Evolutionary conservation across 2,888 invertebrate genomes (phyloP).

Genomic region (Apamea sordens): DNA sequence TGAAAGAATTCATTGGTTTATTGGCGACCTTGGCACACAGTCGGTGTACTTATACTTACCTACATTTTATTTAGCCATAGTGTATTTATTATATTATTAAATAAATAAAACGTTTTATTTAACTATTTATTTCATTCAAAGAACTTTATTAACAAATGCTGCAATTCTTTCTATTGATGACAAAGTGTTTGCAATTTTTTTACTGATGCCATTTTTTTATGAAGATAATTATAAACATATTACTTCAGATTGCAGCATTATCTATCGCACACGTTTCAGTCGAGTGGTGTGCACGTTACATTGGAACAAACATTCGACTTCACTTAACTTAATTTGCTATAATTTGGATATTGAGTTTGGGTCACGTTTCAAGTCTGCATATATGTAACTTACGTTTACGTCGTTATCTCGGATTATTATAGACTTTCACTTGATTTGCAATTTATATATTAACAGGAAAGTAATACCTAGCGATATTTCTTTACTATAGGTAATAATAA

Average conservation of each 20-base stretch:
- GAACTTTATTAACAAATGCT: conserved; percentile 4
- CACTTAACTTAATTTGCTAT: conserved; percentile 36
- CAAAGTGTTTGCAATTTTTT: conserved; percentile 15
- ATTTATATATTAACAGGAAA: conserved; percentile 12
- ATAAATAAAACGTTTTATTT: not conserved
- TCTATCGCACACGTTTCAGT: conserved; percentile 39
- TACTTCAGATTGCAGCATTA: conserved; percentile 26
- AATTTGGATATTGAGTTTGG: conserved; percentile 28
- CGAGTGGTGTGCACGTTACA: conserved; percentile 22
- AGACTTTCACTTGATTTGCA: conserved; percentile 6
- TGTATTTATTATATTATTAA: not conserved
- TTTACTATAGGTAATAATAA: not conserved
- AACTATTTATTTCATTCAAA: not conserved
- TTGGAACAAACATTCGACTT: conserved; percentile 22
- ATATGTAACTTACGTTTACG: conserved; percentile 4
- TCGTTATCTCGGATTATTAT: conserved; percentile 25
- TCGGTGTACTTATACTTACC: not conserved
- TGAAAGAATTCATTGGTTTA: too few relatives aligned
- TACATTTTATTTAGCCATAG: not conserved
- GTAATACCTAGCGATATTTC: not conserved
- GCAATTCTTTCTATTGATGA: not conserved
- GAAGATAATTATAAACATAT: conserved; percentile 14
- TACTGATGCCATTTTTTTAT: not conserved
- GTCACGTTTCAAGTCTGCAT: conserved; percentile 37
- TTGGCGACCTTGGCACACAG: not conserved